A percentile compares a stretch with the other conserved stretches of the same genome.
Evolutionary conservation across 1,140 invertebrate genomes (phyloP).

Genomic region (Ceratosolen fusciceps): DNA sequence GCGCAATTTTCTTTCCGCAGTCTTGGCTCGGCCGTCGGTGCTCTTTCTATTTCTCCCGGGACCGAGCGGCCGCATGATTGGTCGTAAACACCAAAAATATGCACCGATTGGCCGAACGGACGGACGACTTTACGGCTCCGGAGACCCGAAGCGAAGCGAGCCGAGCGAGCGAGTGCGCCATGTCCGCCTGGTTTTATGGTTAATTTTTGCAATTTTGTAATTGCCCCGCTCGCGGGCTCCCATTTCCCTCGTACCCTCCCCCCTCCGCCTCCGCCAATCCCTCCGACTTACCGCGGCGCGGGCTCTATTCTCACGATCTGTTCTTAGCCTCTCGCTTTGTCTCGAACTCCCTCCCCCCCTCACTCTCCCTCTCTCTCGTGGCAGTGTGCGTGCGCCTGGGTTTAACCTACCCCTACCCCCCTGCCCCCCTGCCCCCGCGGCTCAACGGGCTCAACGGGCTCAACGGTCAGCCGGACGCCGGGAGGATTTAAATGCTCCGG

Average conservation of each 20-base stretch:
- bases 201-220: constrained; percentile 70
- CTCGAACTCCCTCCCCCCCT: not conserved
- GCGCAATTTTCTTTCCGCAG: constrained; percentile 65
- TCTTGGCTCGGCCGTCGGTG: constrained; percentile 34
- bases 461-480: not conserved
- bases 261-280: not conserved
- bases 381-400: not conserved
- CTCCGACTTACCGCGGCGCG: not conserved
- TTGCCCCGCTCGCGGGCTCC: constrained; percentile 53
- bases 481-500: not conserved
- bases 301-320: constrained; percentile 38
- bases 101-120: constrained; percentile 62
- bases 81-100: constrained; percentile 70
- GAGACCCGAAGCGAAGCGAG: no score
- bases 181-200: constrained; percentile 62
- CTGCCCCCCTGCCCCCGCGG: no score
- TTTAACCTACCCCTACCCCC: no score
- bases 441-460: no score
- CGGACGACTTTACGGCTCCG: constrained; percentile 60
- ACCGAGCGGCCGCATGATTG: constrained; percentile 61
- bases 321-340: constrained; percentile 41
- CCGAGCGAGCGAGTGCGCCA: constrained; percentile 41
- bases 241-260: not conserved
- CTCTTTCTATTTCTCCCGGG: constrained; percentile 42
- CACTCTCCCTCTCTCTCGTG: constrained; percentile 1